A percentile compares a stretch with the other conserved stretches of the same genome.
Evolutionary conservation across 2,888 invertebrate genomes (phyloP).

Genomic region (Rotaria magnacalcarata): DNA sequence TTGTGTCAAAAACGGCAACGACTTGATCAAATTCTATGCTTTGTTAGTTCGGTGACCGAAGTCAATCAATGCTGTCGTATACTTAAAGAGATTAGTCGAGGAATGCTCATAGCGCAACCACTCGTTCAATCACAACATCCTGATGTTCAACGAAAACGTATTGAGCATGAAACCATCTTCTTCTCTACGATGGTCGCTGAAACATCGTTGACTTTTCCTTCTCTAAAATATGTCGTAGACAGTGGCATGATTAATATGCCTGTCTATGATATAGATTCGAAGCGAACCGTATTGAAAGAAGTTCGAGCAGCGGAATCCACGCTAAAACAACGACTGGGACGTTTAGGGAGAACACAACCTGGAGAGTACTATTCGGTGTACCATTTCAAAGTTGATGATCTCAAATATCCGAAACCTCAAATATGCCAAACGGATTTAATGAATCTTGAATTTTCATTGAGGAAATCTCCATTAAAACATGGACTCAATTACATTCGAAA

Average conservation of each 20-base stretch:
- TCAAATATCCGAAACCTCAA: neutral
- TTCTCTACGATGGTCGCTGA: neutral
- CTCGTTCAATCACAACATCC: constrained; percentile 19
- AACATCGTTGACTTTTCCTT: constrained; percentile 20
- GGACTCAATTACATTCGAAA: neutral
- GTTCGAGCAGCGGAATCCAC: constrained; percentile 5
- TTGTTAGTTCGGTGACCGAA: neutral
- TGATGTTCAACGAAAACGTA: neutral
- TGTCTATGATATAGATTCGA: neutral
- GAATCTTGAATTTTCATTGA: constrained; percentile 13
- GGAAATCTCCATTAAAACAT: neutral
- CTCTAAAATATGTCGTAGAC: neutral
- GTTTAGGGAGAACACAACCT: neutral
- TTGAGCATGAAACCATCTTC: neutral
- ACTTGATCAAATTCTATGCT: constrained; percentile 35
- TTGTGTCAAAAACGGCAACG: constrained; percentile 19
- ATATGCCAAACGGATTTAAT: constrained; percentile 18
- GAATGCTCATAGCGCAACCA: neutral
- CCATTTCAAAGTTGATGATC: neutral
- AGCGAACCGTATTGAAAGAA: neutral
- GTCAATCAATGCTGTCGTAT: neutral
- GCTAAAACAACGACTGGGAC: constrained; percentile 1
- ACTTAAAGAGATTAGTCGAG: neutral
- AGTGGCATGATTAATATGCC: constrained; percentile 23
- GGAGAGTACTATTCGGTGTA: constrained; percentile 28